Base-by-base conservation (phyloP, 2,888 invertebrate genomes). In the Archips xylosteana region DNA sequence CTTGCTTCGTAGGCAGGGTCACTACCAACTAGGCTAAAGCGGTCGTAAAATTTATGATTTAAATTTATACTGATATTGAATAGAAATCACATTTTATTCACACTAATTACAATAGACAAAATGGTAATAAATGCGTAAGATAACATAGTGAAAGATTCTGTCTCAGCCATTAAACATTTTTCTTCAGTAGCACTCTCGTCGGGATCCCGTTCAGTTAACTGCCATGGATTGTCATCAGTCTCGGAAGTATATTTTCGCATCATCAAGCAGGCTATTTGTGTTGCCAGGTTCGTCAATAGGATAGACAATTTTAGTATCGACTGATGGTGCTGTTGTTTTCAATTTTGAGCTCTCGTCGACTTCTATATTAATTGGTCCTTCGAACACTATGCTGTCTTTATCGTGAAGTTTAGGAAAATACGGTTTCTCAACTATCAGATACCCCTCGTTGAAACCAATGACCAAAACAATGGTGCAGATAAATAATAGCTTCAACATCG, bases 401-500 rank as follows among this genome's bases (percentile, higher is more conserved):
- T 39, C n/a, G 6, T 1, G 6, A 39, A 39, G 6, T 60, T 6
- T 13, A 13, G 60, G 34, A 60, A 60, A 60, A 57, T 57, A 39
- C 23, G 0, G 23, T n/a, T 39, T 2, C 23, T 8, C 54, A 9
- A n/a, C 5, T 49, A 13, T n/a, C 49, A 5, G 13, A 2, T 49
- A 49, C 6, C 54, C 60, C 60, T n/a, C 10, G 6, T 23, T 65
- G 3, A 39, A 10, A 49, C 49, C 60, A 71, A 65, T 39, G 60
- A 65, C 59, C 57, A 54, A 6, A 13, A 62, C 23, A 0, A 32
- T 57, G 15, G 67, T 47, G 8, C 67, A 36, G 36, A 63, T n/a
- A 32, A 62, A 72, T 4, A 72, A 9, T 2, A 67, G 2, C 5
- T 61, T 66, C 5, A 47, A 57, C 72, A 72, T 72, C 36, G 64